phyloP scores from a whole-genome alignment of 2,797 vertebrate species.

The Lophotriccus pileatus region DNA sequence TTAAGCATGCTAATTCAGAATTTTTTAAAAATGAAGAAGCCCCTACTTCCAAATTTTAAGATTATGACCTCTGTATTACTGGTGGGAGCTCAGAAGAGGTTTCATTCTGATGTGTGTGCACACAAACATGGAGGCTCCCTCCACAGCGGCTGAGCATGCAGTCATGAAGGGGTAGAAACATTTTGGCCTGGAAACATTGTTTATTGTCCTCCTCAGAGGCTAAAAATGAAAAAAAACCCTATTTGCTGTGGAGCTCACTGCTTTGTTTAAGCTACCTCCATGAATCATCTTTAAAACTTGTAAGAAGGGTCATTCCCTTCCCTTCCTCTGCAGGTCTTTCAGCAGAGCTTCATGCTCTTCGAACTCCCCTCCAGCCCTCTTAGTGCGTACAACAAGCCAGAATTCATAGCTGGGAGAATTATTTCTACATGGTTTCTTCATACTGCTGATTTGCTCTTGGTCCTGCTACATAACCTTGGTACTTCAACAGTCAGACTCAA shows the following conservation, averaged over 20 bases:
- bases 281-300: background rate
- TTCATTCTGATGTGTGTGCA: background rate
- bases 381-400: background rate
- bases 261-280: background rate
- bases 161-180: background rate
- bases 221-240: background rate
- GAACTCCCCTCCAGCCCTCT: background rate
- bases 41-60: background rate
- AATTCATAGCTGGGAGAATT: background rate
- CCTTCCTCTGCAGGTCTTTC: background rate
- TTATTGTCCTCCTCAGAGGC: background rate
- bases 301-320: background rate
- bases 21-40: background rate
- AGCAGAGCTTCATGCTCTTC: background rate
- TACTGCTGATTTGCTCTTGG: background rate
- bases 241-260: background rate
- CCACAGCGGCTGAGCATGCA: rapidly evolving
- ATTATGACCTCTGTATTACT: background rate
- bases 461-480: background rate
- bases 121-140: background rate
- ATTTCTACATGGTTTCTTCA: background rate
- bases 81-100: background rate
- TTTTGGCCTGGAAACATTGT: background rate
- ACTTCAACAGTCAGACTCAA: background rate
- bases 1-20: background rate